These are phyloP conservation scores for Sebastes schlegelii DNA, from an alignment of 2,113 vertebrate species.

Conservation along the genomic window DNA sequence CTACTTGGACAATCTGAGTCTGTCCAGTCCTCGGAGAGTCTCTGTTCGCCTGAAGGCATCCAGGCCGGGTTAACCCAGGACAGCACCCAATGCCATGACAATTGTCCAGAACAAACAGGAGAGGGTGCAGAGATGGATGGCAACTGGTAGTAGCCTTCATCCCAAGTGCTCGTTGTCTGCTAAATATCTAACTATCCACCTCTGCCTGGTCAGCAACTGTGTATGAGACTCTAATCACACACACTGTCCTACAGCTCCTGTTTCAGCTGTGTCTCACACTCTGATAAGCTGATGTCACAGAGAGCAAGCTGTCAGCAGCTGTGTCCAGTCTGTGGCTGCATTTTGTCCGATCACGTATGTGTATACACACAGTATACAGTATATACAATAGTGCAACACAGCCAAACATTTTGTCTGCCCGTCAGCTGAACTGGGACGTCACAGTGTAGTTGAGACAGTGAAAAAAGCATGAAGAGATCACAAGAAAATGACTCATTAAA, in stretches of 20 bases:
- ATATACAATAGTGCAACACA: not conserved
- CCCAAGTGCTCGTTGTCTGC: not conserved
- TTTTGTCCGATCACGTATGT: not conserved
- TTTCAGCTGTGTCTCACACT: not conserved
- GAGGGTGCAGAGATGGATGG: conserved; percentile 26
- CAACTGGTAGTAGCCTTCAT: conserved; percentile 2
- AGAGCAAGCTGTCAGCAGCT: conserved; percentile 5
- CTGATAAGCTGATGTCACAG: not conserved
- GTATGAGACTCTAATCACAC: not conserved
- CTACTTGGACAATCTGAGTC: not conserved
- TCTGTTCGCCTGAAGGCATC: not conserved
- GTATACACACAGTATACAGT: not conserved
- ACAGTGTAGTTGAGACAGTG: not conserved
- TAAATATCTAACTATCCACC: not conserved
- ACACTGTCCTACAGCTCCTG: not conserved
- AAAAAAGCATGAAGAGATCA: not conserved
- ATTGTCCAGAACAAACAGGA: conserved; percentile 68
- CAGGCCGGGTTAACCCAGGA: conserved; percentile 39
- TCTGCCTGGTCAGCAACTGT: not conserved
- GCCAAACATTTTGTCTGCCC: not conserved
- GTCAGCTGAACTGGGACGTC: conserved; percentile 6
- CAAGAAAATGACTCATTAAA: conserved; percentile 25
- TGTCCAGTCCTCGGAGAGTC: not conserved
- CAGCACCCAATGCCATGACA: conserved; percentile 42
- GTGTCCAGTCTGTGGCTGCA: not conserved